Evolutionary conservation across 1,140 invertebrate genomes (phyloP).

Genomic region (Phthorimaea operculella): DNA sequence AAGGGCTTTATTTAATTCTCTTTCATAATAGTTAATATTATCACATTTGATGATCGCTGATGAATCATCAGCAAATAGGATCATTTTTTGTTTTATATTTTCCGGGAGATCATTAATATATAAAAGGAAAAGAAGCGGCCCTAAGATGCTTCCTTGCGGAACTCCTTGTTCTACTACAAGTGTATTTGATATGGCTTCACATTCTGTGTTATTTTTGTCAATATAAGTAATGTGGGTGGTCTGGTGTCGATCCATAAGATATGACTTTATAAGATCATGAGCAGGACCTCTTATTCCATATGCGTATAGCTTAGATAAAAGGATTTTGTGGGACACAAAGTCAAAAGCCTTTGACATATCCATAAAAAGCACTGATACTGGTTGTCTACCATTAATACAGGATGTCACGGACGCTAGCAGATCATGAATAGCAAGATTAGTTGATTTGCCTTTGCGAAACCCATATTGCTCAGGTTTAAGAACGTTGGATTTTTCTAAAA

Average conservation of each 20-base stretch:
- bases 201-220: neutral
- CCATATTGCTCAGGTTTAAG: neutral
- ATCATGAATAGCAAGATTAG: neutral
- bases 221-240: neutral
- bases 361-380: conserved; percentile 2
- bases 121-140: neutral
- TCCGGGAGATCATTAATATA: neutral
- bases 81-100: neutral
- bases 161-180: neutral
- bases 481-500: neutral
- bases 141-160: conserved; percentile 2
- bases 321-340: neutral
- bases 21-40: neutral
- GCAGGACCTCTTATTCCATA: conserved; percentile 2
- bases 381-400: neutral
- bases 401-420: neutral
- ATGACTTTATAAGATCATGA: conserved; percentile 2
- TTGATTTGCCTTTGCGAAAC: neutral
- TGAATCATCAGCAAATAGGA: neutral
- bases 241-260: neutral
- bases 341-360: conserved; percentile 6
- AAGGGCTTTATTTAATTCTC: neutral
- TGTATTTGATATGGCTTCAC: neutral
- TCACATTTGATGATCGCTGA: neutral
- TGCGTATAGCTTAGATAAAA: neutral